phyloP scores from a whole-genome alignment of 1,140 invertebrate genomes.

The Aphelenchoides fujianensis region DNA sequence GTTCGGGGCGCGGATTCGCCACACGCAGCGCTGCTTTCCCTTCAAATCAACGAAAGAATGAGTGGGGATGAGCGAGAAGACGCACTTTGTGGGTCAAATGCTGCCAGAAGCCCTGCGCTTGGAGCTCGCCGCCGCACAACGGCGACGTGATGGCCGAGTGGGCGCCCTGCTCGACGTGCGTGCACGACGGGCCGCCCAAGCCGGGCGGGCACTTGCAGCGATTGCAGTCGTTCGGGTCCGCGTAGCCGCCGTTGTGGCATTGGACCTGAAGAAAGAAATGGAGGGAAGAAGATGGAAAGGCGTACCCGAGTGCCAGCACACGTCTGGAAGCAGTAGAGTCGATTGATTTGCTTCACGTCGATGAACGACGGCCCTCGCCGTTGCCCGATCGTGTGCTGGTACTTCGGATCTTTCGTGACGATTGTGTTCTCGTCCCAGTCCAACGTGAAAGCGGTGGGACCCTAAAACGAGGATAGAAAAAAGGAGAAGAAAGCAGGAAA shows the following conservation, averaged over 20 bases:
- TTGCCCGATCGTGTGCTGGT: slow-evolving; percentile 61
- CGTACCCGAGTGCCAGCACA: neutral
- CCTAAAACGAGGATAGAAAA: no score
- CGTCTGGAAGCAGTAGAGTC: slow-evolving; percentile 56
- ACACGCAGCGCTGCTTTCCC: slow-evolving; percentile 17
- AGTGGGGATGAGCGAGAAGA: no score
- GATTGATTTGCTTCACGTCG: slow-evolving; percentile 61
- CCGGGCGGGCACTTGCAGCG: slow-evolving; percentile 49
- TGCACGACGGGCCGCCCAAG: slow-evolving; percentile 43
- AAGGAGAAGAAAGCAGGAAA: no score
- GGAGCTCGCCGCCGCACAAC: slow-evolving; percentile 56
- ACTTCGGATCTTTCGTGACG: slow-evolving; percentile 54
- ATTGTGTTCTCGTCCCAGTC: slow-evolving; percentile 61
- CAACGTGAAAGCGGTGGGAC: slow-evolving; percentile 53
- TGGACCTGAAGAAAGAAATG: slow-evolving; percentile 23
- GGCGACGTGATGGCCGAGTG: no score
- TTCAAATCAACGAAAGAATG: no score
- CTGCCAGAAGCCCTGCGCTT: slow-evolving; percentile 51
- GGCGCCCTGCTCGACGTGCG: slow-evolving; percentile 15
- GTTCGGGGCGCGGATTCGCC: slow-evolving; percentile 29
- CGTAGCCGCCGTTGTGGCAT: slow-evolving; percentile 58
- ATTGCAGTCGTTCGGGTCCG: slow-evolving; percentile 62
- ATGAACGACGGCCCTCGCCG: slow-evolving; percentile 59
- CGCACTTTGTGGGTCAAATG: no score
- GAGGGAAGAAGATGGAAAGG: neutral